These are phyloP conservation scores for Baryphthengus martii DNA, from an alignment of 2,113 vertebrate species.

Conservation along the genomic window DNA sequence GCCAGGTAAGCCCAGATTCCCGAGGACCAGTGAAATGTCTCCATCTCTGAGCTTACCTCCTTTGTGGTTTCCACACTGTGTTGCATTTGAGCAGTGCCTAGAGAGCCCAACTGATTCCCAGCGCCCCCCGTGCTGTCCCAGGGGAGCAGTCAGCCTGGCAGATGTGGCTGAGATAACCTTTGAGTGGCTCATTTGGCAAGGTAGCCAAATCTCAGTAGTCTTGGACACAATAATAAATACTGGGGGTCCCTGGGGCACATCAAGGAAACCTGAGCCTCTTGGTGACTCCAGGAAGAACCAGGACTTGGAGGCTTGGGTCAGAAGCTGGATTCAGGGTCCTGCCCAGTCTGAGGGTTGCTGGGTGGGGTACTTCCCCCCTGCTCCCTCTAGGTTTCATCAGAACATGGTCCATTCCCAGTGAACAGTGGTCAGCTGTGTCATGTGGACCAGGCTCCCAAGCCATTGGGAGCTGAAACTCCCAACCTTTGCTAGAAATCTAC, in stretches of 20 bases:
- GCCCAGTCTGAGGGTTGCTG: neutral
- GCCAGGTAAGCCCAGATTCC: neutral
- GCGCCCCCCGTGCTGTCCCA: neutral
- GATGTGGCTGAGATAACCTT: neutral
- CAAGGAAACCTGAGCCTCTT: neutral
- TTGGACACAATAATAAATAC: neutral
- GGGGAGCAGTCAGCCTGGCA: neutral
- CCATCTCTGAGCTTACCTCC: neutral
- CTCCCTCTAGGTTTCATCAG: neutral
- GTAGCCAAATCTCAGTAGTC: neutral
- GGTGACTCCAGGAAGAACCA: neutral
- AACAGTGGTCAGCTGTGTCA: neutral
- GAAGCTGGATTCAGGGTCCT: neutral
- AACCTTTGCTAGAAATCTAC: neutral
- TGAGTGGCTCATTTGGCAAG: neutral
- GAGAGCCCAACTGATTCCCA: neutral
- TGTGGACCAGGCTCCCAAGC: neutral
- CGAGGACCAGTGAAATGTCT: neutral
- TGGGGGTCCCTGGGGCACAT: neutral
- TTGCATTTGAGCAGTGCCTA: neutral
- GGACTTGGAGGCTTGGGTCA: neutral
- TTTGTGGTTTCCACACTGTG: neutral
- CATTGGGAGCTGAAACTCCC: neutral
- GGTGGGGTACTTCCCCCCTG: too few species aligned
- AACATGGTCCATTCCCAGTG: neutral